Evolutionary conservation across 2,113 vertebrate species (phyloP), one percentile per base, ranked within the genome.

Genomic region (Caretta caretta): DNA sequence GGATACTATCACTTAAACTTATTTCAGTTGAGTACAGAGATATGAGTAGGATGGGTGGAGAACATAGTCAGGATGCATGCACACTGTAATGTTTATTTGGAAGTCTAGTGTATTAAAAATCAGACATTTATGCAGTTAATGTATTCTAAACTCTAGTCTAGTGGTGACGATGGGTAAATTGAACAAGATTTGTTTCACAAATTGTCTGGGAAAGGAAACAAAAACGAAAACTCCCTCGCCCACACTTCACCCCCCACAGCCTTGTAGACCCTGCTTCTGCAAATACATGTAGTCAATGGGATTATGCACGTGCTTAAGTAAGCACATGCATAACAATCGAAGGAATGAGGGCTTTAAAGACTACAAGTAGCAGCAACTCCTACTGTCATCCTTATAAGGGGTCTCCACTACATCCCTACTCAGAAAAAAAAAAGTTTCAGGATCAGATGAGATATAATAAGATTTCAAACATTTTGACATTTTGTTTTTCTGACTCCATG

Each of bases 401-500:
- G 38, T 29, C 80, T 96, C 54, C 27, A 83, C 62, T 90, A 62
- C 42, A 11, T 19, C 27, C 83, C 46, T 79, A 29, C 46, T 72
- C n/a, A 59, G 25, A 19, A 6, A 13, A 14, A 14, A 69, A 12
- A 42, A 0, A 2, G 19, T 38, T 11, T 4, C 46, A 78, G 12
- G 12, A 16, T 51, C 82, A 85, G 93, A 65, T 25, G 6, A 92
- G 20, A 93, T 84, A 35, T 75, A 78, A 72, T 75, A 94, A 80
- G 75, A 93, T 88, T 3, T 48, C 92, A 87, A 50, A 84, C 25
- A 4, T 80, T 96, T 94, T n/a, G 53, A 79, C 14, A 19, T 86
- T 89, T 89, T 94, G 12, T 49, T 90, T 96, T 97, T 84, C 84
- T 97, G 80, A 92, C 46, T 94, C n/a, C 59, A 49, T 82, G 59